A percentile compares a stretch with the other conserved stretches of the same genome.
Conservation (phyloP, 2,888 invertebrate species). For the Gari tellinella region DNA sequence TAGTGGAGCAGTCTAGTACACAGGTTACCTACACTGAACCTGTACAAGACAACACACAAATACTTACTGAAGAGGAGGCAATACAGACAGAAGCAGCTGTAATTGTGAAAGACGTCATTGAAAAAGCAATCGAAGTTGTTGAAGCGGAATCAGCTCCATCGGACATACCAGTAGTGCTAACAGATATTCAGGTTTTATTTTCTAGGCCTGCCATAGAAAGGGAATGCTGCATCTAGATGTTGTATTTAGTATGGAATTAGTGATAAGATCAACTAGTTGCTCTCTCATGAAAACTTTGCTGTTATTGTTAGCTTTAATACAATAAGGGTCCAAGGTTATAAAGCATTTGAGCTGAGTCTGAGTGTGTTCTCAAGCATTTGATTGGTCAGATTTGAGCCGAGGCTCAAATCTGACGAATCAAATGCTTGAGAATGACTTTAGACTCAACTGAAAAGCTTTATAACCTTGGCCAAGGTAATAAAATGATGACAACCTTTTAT, state of each 20-base stretch:
- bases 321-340: too few species aligned
- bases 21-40: background rate
- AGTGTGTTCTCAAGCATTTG: too few species aligned
- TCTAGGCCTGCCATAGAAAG: constrained; percentile 2
- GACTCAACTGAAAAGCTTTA: too few species aligned
- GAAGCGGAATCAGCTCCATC: background rate
- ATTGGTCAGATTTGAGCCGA: too few species aligned
- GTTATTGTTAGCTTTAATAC: too few species aligned
- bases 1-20: constrained; percentile 1
- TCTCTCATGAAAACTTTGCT: too few species aligned
- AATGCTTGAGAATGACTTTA: too few species aligned
- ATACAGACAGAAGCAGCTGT: background rate
- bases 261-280: too few species aligned
- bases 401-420: too few species aligned
- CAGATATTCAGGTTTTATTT: constrained; percentile 7
- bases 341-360: too few species aligned
- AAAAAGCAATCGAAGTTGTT: constrained; percentile 1
- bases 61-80: background rate
- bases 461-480: too few species aligned
- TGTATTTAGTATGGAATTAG: background rate
- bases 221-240: constrained; percentile 10
- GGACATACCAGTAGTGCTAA: background rate
- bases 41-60: background rate
- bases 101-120: background rate
- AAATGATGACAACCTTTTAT: too few species aligned